These are phyloP conservation scores for Malurus alboscapulatus DNA, from an alignment of 2,113 vertebrate genomes.

Conservation along the genomic window DNA sequence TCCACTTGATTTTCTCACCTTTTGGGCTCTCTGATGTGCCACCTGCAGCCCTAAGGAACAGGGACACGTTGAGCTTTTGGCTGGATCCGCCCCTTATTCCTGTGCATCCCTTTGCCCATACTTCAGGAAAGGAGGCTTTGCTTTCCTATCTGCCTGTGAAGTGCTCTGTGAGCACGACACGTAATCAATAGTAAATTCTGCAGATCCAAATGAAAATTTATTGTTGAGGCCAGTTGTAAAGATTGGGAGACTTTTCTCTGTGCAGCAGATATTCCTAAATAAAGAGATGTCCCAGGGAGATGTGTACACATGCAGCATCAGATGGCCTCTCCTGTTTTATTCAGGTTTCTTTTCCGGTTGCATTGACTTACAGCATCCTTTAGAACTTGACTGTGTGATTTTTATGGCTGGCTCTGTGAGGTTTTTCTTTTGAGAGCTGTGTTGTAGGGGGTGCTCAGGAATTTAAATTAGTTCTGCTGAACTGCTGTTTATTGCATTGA, in stretches of 20 bases:
- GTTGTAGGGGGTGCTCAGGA: background rate
- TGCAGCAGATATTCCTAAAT: background rate
- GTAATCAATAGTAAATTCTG: background rate
- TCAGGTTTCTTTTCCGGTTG: background rate
- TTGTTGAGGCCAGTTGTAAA: background rate
- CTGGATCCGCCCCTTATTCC: background rate
- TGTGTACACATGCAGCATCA: background rate
- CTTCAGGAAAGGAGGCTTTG: background rate
- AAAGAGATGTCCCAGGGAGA: background rate
- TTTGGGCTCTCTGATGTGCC: accelerated
- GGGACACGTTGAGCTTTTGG: background rate
- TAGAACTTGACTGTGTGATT: background rate
- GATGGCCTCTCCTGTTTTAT: background rate
- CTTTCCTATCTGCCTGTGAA: background rate
- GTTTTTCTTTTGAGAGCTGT: background rate
- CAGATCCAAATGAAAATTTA: background rate
- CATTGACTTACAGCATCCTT: background rate
- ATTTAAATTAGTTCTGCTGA: background rate
- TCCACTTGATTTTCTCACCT: no score
- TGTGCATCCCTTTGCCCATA: accelerated
- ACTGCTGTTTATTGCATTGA: background rate
- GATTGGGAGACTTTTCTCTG: background rate
- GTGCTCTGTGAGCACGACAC: accelerated
- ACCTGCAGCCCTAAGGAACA: background rate
- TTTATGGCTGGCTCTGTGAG: background rate